Evolutionary conservation across 2,113 vertebrate species (phyloP).

Genomic region (Lichenostomus cassidix): DNA sequence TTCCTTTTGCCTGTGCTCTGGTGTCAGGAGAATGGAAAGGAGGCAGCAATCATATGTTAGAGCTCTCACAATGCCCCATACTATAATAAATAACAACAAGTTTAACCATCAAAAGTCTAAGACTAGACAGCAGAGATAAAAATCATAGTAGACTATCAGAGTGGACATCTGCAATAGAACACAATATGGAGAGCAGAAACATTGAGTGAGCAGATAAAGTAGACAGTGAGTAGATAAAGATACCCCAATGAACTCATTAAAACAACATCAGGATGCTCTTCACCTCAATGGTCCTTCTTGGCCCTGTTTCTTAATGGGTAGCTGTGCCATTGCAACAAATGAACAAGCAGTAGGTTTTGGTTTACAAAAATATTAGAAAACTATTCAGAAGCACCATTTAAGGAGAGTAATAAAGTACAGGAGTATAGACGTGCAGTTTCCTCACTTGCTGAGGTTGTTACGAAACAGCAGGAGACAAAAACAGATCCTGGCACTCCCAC

Average conservation of each 20-base stretch:
- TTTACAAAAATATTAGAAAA: background rate
- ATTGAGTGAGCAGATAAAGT: background rate
- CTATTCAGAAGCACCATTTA: background rate
- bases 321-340: background rate
- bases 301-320: background rate
- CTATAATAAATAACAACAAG: background rate
- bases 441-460: background rate
- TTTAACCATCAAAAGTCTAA: background rate
- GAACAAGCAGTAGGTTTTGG: background rate
- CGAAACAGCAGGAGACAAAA: slow-evolving; percentile 6
- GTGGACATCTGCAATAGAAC: background rate
- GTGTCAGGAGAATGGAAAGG: background rate
- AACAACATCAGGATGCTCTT: background rate
- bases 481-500: background rate
- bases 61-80: background rate
- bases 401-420: background rate
- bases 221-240: background rate
- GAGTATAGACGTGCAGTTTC: background rate
- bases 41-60: background rate
- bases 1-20: background rate
- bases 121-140: background rate
- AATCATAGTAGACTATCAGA: background rate
- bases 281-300: background rate
- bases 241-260: background rate
- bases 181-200: background rate